A percentile compares a stretch with the other conserved stretches of the same genome.
Evolutionary conservation across 2,797 vertebrate genomes (phyloP).

Genomic region (Myoxocephalus aenaeus): DNA sequence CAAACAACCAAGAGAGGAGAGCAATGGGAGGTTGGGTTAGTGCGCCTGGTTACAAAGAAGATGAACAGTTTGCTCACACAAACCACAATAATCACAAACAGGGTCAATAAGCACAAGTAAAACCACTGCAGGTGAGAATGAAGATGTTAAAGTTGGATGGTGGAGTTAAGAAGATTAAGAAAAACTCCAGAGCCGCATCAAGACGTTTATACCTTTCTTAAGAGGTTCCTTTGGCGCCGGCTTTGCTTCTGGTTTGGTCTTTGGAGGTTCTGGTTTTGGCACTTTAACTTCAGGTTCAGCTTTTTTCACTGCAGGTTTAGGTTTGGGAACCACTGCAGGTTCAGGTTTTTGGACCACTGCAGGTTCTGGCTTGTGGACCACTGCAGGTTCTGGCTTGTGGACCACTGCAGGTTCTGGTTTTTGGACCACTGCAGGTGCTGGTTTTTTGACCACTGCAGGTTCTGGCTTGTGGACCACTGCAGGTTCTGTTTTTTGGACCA

Average conservation of each 20-base stretch:
- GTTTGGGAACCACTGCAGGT: neutral
- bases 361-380: slow-evolving; percentile 16
- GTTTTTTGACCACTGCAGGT: neutral
- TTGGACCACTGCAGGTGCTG: slow-evolving; percentile 11
- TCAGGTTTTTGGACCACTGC: neutral
- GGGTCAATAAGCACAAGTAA: slow-evolving; percentile 7
- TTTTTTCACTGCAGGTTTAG: slow-evolving; percentile 26
- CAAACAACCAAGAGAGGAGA: slow-evolving; percentile 25
- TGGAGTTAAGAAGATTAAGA: slow-evolving; percentile 51
- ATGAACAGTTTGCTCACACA: neutral
- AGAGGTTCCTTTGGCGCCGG: slow-evolving; percentile 80
- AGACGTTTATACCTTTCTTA: slow-evolving; percentile 86
- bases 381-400: slow-evolving; percentile 17
- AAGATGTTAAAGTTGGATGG: slow-evolving; percentile 26
- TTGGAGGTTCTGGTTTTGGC: slow-evolving; percentile 37
- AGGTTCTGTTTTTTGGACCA: slow-evolving; percentile 10
- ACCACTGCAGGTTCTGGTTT: slow-evolving; percentile 37
- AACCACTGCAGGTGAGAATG: slow-evolving; percentile 17
- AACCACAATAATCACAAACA: slow-evolving; percentile 3
- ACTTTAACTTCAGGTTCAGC: slow-evolving; percentile 31
- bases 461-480: slow-evolving; percentile 16
- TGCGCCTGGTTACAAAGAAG: neutral
- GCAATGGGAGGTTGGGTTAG: slow-evolving; percentile 25
- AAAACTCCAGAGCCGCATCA: slow-evolving; percentile 32
- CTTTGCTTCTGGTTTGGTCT: slow-evolving; percentile 32